These are phyloP conservation scores for Sitta europaea DNA, from an alignment of 2,113 vertebrate species.

Conservation along the genomic window DNA sequence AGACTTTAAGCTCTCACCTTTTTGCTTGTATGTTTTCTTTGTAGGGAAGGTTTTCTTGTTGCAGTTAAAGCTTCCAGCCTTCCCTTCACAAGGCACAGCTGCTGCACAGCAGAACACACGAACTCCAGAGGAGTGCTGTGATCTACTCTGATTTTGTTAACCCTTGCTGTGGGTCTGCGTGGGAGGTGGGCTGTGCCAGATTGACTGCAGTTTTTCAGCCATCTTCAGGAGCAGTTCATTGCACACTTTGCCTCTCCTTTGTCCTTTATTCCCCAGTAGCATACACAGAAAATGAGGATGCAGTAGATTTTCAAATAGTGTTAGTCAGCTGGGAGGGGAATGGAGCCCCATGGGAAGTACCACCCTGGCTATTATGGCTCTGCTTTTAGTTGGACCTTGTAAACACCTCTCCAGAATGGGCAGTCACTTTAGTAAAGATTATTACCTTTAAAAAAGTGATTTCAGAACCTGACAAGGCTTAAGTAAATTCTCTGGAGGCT, in stretches of 20 bases:
- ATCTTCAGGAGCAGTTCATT: background rate
- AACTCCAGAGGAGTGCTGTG: background rate
- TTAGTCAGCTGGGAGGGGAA: background rate
- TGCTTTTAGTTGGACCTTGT: background rate
- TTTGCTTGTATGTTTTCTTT: background rate
- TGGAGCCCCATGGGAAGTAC: rapidly evolving
- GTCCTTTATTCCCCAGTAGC: background rate
- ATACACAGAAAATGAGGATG: background rate
- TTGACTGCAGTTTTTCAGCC: background rate
- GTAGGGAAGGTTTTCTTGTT: background rate
- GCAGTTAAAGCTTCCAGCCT: background rate
- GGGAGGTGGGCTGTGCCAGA: background rate
- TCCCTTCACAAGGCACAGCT: background rate
- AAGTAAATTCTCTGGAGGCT: background rate
- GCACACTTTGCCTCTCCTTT: background rate
- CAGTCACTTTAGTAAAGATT: background rate
- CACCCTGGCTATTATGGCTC: background rate
- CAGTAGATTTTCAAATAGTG: background rate
- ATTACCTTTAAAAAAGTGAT: background rate
- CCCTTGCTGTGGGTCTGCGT: background rate
- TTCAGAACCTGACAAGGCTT: background rate
- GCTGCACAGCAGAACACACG: background rate
- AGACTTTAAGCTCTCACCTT: background rate
- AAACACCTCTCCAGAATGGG: background rate
- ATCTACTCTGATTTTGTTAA: background rate